A percentile compares a stretch with the other conserved stretches of the same genome.
phyloP scores from a whole-genome alignment of 2,797 vertebrate species.

The Centroberyx gerrardi region DNA sequence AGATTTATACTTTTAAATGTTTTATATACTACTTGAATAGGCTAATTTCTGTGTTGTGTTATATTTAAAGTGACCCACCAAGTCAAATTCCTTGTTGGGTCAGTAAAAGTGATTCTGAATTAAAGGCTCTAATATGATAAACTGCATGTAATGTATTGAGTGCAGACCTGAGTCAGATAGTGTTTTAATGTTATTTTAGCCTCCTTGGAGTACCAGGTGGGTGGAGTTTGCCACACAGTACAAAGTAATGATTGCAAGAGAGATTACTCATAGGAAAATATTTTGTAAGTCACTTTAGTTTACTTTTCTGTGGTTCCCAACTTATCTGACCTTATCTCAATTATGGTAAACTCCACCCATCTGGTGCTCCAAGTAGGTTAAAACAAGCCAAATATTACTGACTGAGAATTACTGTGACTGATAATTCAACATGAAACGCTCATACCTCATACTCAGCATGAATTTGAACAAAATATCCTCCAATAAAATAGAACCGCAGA shows the following conservation, averaged over 20 bases:
- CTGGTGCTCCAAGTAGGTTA: slow-evolving; percentile 37
- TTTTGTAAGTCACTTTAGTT: slow-evolving; percentile 12
- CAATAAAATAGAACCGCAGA: too few species aligned
- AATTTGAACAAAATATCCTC: slow-evolving; percentile 7
- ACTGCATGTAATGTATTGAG: neutral
- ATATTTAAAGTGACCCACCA: neutral
- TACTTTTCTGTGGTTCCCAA: slow-evolving; percentile 24
- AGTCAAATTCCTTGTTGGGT: neutral
- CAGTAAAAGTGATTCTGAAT: neutral
- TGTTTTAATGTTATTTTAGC: slow-evolving; percentile 29
- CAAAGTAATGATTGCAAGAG: slow-evolving; percentile 44
- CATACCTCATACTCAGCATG: neutral
- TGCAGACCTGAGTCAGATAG: slow-evolving; percentile 22
- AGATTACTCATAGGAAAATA: slow-evolving; percentile 65
- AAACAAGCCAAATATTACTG: slow-evolving; percentile 46
- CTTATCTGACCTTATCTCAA: slow-evolving; percentile 51
- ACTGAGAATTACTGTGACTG: slow-evolving; percentile 41
- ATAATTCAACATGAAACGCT: slow-evolving; percentile 33
- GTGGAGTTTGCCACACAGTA: slow-evolving; percentile 30
- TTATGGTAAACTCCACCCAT: slow-evolving; percentile 57
- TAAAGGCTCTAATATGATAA: neutral
- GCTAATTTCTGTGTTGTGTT: too few species aligned
- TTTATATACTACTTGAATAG: too few species aligned
- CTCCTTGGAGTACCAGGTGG: slow-evolving; percentile 27
- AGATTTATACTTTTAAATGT: too few species aligned